Evolutionary conservation across 2,888 invertebrate species (phyloP), one percentile per base, ranked within the genome.

Genomic region (Aproaerema taeniolella): DNA sequence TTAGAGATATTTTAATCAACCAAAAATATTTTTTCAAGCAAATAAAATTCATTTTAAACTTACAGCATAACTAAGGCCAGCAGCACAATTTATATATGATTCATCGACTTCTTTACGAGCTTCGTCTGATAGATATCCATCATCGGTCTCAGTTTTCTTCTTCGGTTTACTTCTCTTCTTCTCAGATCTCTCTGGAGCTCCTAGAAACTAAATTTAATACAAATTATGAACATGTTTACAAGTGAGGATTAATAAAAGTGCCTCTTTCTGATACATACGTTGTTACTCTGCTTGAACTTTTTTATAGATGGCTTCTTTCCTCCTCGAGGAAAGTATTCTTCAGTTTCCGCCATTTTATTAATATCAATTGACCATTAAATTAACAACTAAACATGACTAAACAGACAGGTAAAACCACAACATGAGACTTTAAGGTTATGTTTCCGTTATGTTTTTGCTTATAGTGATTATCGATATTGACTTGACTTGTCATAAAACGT

Each of bases 241-340:
- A n/a, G n/a, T n/a, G n/a, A n/a, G n/a, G n/a, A n/a, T n/a, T n/a
- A n/a, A n/a, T n/a, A n/a, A n/a, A n/a, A n/a, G n/a, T n/a, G n/a
- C n/a, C n/a, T n/a, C 8, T 20, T 20, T 20, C 20, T 20, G 5
- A 20, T 26, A 68, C 75, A 68, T 60, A 80, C 81, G 47, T 85
- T 85, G 46, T 75, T 71, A 54, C 76, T 76, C 50, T 80, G 75
- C 52, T 81, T 79, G 47, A 82, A 86, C 61, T 81, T 64, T 49
- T 74, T 72, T 24, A 71, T 61, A 24, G 74, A 67, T 1, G 87
- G 82, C 52, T 87, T 87, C 55, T 78, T 86, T 7, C 89, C 88
- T 35, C 89, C 89, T 41, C 89, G 81, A 9, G 89, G 89, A 65
- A 89, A 89, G 58, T 85, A 87, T 58, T 88, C 88, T 53, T 89